Evolutionary conservation across 2,797 vertebrate species (phyloP), one percentile per base, ranked within the genome.

Genomic region (Taeniopygia guttata): DNA sequence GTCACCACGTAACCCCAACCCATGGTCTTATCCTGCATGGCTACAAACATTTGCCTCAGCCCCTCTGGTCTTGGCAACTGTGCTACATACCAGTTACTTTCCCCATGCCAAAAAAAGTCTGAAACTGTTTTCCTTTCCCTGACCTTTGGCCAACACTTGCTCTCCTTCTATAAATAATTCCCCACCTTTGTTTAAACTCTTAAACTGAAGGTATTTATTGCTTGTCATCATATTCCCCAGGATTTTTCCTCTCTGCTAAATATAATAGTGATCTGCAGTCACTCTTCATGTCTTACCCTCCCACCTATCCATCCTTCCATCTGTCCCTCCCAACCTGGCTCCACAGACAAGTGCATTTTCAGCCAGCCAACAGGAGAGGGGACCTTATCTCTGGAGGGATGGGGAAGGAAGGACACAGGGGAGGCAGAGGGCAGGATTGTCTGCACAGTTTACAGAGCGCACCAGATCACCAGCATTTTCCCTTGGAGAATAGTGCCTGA

Each of bases 181-280:
- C 72, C 84, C 75, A 88, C 95, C 95, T 95, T 96, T 94, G 95
- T 94, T 97, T 96, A 95, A 96, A 94, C 78, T 93, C 77, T 80
- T 74, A 89, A 87, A 90, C 88, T 83, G 85, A 67, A 95, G 36
- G 83, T 84, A 96, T 96, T 96, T 96, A 95, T 96, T 95, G 85
- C 91, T 94, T 89, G 67, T 89, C 46, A 3, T 72, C 89, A 46
- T 93, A 82, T 87, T 82, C 20, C 64, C 60, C n/a, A 27, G 77
- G 51, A 94, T 90, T 92, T 94, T 94, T 92, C 42, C 54, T 80
- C 68, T 49, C 46, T 70, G 72, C 56, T 84, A 72, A 93, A 87
- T 48, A 59, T 34, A 73, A 45, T 5, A 63, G 55, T 60, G 54
- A 82, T 80, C 67, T 82, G 72, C 43, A 80, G 74, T 46, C 54